phyloP scores from a whole-genome alignment of 2,888 invertebrate genomes.

The Halictus quadricinctus region DNA sequence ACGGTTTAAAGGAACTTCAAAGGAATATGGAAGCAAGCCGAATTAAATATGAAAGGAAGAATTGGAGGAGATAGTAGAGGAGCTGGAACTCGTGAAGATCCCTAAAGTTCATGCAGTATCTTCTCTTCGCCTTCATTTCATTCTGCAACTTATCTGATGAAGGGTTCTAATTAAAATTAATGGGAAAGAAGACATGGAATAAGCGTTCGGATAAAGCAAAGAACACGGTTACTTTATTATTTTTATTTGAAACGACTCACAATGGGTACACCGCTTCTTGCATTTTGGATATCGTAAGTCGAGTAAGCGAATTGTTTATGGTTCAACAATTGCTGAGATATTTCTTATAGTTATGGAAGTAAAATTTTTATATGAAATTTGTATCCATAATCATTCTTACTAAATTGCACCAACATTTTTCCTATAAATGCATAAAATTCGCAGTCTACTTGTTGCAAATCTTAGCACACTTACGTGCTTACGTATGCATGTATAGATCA shows the following conservation, averaged over 20 bases:
- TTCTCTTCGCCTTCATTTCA: background rate
- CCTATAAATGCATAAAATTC: no score
- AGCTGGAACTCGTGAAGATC: conserved; percentile 3
- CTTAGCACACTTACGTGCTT: no score
- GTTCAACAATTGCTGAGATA: no score
- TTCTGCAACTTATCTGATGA: background rate
- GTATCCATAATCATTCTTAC: no score
- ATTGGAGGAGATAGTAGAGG: background rate
- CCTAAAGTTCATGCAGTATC: conserved; percentile 2
- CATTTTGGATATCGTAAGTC: background rate
- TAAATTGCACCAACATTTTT: no score
- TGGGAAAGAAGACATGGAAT: background rate
- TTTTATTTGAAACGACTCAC: background rate
- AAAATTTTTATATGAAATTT: no score
- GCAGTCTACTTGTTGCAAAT: no score
- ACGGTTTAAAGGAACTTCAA: conserved; percentile 12
- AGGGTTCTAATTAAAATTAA: background rate
- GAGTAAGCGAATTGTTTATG: background rate
- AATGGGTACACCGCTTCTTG: background rate
- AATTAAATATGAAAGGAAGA: conserved; percentile 30
- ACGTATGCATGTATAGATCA: no score
- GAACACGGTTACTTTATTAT: background rate
- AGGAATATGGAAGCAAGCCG: conserved; percentile 4
- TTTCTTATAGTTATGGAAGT: no score
- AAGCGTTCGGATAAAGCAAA: background rate